Conservation (phyloP, 2,888 invertebrate genomes). For the Azorinus chamasolen region DNA sequence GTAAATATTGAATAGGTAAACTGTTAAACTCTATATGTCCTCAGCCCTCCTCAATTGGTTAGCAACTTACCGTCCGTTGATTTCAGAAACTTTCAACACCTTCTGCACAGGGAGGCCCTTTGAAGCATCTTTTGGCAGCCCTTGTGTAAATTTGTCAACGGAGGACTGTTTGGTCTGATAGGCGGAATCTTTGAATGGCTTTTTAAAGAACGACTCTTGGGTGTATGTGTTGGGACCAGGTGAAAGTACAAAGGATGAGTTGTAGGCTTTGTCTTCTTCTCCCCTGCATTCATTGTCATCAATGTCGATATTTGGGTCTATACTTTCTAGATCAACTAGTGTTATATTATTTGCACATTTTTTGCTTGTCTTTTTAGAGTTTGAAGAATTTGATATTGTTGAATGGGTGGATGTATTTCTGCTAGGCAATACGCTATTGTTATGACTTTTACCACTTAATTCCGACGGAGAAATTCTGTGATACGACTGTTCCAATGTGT, state of each 20-base stretch:
- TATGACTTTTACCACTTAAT: too few relatives aligned
- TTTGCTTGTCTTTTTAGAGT: too few relatives aligned
- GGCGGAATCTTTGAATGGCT: slow-evolving; percentile 74
- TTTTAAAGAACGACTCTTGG: not conserved
- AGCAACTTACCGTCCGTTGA: not conserved
- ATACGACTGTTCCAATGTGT: too few relatives aligned
- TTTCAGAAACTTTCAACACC: not conserved
- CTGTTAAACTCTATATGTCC: too few relatives aligned
- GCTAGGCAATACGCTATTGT: too few relatives aligned
- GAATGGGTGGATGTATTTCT: too few relatives aligned
- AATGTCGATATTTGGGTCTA: not conserved
- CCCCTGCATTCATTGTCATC: not conserved
- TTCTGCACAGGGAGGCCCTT: not conserved
- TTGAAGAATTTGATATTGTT: too few relatives aligned
- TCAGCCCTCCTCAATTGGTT: too few relatives aligned
- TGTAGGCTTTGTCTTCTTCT: not conserved
- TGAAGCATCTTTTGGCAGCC: not conserved
- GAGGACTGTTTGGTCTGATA: slow-evolving; percentile 82
- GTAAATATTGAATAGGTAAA: too few relatives aligned
- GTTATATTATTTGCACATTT: too few relatives aligned
- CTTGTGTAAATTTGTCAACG: slow-evolving; percentile 52
- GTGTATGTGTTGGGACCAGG: too few relatives aligned
- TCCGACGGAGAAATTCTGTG: too few relatives aligned
- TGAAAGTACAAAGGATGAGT: not conserved
- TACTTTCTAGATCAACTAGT: not conserved